Conservation (phyloP, 2,113 vertebrate species). For the Thinocorus orbignyianus region DNA sequence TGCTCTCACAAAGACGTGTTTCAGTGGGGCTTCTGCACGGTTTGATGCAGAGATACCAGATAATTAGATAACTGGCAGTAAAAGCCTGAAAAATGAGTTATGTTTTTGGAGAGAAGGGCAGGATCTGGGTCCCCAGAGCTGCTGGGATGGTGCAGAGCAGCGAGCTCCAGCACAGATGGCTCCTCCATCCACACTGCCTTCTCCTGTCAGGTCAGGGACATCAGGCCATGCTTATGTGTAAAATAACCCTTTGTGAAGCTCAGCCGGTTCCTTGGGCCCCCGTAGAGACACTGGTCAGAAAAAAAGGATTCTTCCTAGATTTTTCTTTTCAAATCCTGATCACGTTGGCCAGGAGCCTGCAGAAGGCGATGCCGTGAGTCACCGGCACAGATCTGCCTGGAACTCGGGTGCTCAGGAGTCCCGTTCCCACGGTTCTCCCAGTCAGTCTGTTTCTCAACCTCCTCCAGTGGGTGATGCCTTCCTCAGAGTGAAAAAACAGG, state of each 20-base stretch:
- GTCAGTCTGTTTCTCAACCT: constrained; percentile 11
- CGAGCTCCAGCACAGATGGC: not conserved
- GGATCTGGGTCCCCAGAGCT: not conserved
- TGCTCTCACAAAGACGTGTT: not conserved
- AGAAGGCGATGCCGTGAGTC: not conserved
- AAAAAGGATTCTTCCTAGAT: rapidly evolving
- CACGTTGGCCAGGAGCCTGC: not conserved
- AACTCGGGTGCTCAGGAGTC: not conserved
- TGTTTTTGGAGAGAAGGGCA: not conserved
- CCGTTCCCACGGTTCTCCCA: constrained; percentile 10
- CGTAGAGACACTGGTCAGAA: not conserved
- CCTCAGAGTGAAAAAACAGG: not conserved
- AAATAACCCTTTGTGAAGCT: not conserved
- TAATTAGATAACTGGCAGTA: not conserved
- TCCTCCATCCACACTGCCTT: not conserved
- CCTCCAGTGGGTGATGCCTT: not conserved
- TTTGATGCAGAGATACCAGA: not conserved
- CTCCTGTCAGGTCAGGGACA: not conserved
- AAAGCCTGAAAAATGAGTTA: not conserved
- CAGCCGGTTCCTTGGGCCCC: not conserved
- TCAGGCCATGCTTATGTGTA: rapidly evolving
- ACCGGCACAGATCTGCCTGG: not conserved
- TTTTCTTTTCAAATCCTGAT: not conserved
- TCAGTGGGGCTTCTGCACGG: not conserved
- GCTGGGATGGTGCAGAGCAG: not conserved